Evolutionary conservation across 2,113 vertebrate species (phyloP), one percentile per base, ranked within the genome.

Genomic region (Cathartes aura): DNA sequence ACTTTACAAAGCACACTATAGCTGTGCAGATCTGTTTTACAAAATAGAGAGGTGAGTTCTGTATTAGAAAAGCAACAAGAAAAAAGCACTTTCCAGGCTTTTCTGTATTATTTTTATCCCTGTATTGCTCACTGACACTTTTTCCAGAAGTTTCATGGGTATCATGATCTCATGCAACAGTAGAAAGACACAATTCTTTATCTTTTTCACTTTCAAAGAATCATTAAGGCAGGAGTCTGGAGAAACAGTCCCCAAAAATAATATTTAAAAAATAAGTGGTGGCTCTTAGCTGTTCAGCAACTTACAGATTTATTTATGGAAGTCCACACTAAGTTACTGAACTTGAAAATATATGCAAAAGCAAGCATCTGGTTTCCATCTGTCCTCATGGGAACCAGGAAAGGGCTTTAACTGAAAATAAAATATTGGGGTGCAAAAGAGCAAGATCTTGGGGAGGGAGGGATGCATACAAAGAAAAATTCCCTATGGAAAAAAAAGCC

Each of bases 291-390:
- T 60, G 43, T 93, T 93, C 96, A 94, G 91, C 68, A 96, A 45
- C 78, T 91, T 90, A 70, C 74, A 97, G 86, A 80, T 95, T 93
- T 97, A 94, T 97, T 97, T 96, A 85, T 82, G 81, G 55, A 94
- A 97, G 56, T 89, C 42, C 72, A 90, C 24, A 56, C 50, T 89
- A 96, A 94, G 85, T 97, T 89, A 83, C 40, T 92, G 56, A 97
- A 95, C 70, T 70, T 91, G 48, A 93, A 97, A 97, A 95, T 84
- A 43, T 8, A 88, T 90, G 53, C 71, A 90, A 93, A 98, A 76
- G 19, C 38, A 64, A 97, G 90, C 95, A 98, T 98, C 97, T 98
- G 97, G 74, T 98, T 98, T 98, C 94, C 87, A 98, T 98, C 95
- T 96, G 67, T 66, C 95, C 90, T 97, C 92, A 82, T 80, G 87